Conservation (phyloP, 2,888 invertebrate species). For the Drosophila picticornis region DNA sequence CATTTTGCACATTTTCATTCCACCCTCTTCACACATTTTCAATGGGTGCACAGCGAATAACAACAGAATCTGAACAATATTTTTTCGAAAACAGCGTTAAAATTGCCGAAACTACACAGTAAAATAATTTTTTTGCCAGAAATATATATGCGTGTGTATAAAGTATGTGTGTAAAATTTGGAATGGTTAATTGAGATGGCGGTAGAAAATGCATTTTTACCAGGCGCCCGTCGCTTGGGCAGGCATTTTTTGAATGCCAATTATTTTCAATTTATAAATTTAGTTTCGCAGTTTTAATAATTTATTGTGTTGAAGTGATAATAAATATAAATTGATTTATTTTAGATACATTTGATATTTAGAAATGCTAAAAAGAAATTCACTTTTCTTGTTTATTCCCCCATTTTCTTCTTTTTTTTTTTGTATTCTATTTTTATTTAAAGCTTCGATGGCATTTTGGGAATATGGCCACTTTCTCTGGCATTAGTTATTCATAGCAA, state of each 20-base stretch:
- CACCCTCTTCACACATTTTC: not conserved
- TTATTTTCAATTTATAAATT: not conserved
- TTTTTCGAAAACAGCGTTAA: slow-evolving; percentile 5
- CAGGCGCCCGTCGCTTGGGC: too few species aligned
- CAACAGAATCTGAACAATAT: slow-evolving; percentile 7
- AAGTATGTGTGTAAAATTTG: not conserved
- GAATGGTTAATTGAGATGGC: not conserved
- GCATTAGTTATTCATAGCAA: not conserved
- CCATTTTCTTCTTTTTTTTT: not conserved
- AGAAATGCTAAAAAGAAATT: not conserved
- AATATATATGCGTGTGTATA: not conserved
- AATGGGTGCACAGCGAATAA: not conserved
- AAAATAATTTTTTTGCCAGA: slow-evolving; percentile 20
- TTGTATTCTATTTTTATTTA: not conserved
- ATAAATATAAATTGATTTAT: not conserved
- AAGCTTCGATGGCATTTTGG: not conserved
- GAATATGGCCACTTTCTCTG: not conserved
- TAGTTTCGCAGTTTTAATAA: not conserved
- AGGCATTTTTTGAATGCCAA: too few species aligned
- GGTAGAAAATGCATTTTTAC: not conserved
- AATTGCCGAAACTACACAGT: slow-evolving; percentile 9
- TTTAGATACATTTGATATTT: not conserved
- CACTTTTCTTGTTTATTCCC: not conserved
- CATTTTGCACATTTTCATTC: not conserved
- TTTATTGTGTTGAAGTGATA: not conserved